Percentiles rank a stretch among this genome's conserved stretches.
These are phyloP conservation scores for Aurelia aurita DNA, from an alignment of 30 jellyfish, hydroid and myxozoan species.

Conservation along the genomic window DNA sequence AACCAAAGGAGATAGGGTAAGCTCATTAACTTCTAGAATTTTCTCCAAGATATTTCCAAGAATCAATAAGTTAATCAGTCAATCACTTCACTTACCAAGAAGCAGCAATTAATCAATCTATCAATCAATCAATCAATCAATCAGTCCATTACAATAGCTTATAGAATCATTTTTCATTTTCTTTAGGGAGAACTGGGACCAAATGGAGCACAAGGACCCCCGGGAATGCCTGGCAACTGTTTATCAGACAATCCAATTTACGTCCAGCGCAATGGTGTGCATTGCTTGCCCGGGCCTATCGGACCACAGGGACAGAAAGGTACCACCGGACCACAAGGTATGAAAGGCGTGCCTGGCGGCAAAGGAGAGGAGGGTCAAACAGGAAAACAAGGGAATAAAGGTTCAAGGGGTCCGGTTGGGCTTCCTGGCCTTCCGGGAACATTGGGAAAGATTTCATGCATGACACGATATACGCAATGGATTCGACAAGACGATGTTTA, in stretches of 20 bases:
- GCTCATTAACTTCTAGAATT: background rate
- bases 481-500: slow-evolving; percentile 66
- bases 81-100: too few relatives aligned
- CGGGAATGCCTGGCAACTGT: slow-evolving; percentile 86
- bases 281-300: slow-evolving; percentile 81
- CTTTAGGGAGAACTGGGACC: slow-evolving; percentile 74
- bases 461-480: slow-evolving; percentile 81
- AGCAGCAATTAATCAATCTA: too few relatives aligned
- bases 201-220: slow-evolving; percentile 83
- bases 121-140: too few relatives aligned
- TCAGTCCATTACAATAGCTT: too few relatives aligned
- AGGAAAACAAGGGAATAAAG: slow-evolving; percentile 81
- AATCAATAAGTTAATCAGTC: too few relatives aligned
- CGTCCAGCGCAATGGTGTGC: slow-evolving; percentile 75
- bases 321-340: slow-evolving; percentile 63
- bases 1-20: slow-evolving; percentile 55
- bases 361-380: slow-evolving; percentile 71
- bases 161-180: too few relatives aligned
- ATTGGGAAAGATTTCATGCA: slow-evolving; percentile 74
- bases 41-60: too few relatives aligned
- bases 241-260: slow-evolving; percentile 49
- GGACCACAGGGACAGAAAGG: slow-evolving; percentile 85
- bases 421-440: slow-evolving; percentile 97
- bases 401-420: slow-evolving; percentile 96
- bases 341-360: slow-evolving; percentile 80